These are phyloP conservation scores for Acronicta alni DNA, from an alignment of 2,888 invertebrate genomes.

Conservation along the genomic window DNA sequence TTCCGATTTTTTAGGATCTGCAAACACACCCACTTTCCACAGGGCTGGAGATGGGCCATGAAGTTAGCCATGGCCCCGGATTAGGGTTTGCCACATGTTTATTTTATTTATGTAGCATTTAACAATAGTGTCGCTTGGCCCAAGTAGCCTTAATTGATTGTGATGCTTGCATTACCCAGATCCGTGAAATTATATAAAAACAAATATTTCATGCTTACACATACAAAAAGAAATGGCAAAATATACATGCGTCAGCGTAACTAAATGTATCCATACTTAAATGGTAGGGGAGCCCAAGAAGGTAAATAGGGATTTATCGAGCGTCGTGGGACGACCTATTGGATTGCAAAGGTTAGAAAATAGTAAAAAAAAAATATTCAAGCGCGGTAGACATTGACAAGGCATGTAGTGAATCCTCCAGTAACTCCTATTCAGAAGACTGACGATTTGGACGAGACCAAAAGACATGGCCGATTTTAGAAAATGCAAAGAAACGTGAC, in stretches of 20 bases:
- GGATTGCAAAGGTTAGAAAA: background rate
- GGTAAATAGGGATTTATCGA: no score
- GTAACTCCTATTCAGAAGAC: background rate
- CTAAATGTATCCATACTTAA: background rate
- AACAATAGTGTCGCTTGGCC: background rate
- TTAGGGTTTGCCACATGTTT: background rate
- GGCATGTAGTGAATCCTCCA: background rate
- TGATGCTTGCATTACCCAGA: background rate
- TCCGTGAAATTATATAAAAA: background rate
- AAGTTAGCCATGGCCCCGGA: background rate
- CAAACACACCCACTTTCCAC: slow-evolving; percentile 16
- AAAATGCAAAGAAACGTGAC: background rate
- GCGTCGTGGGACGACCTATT: no score
- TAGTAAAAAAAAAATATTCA: background rate
- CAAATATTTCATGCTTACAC: background rate
- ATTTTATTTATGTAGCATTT: background rate
- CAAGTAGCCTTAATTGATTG: background rate
- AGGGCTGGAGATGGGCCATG: background rate
- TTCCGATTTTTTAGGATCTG: slow-evolving; percentile 4
- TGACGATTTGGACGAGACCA: background rate
- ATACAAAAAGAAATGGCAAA: background rate
- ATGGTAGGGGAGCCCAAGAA: no score
- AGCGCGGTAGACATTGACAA: background rate
- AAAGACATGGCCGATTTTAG: background rate
- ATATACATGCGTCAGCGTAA: background rate